These are phyloP conservation scores for Cichladusa arquata DNA, from an alignment of 2,113 vertebrate genomes.

Conservation along the genomic window DNA sequence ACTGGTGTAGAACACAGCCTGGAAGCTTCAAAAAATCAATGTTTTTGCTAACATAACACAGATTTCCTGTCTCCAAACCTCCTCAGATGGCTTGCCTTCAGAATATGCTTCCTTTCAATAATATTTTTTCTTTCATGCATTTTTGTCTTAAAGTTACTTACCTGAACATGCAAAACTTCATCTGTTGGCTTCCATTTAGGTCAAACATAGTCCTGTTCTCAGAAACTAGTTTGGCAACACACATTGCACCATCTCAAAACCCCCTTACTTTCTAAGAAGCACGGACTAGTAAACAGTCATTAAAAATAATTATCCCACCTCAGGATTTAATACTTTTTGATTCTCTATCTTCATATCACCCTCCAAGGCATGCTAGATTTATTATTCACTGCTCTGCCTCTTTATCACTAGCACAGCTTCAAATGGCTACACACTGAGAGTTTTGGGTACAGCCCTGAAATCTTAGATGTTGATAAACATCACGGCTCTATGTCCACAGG, in stretches of 20 bases:
- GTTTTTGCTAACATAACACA: background rate
- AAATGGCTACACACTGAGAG: background rate
- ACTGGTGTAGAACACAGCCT: background rate
- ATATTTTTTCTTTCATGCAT: background rate
- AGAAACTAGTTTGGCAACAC: background rate
- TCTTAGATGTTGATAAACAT: background rate
- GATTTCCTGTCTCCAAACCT: background rate
- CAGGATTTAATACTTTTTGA: constrained; percentile 4
- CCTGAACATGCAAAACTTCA: background rate
- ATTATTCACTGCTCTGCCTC: background rate
- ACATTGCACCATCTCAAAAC: constrained; percentile 4
- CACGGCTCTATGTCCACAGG: background rate
- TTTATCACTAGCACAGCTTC: background rate
- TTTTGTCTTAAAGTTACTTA: background rate
- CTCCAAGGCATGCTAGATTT: background rate
- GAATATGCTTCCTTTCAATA: background rate
- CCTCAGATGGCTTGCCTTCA: background rate
- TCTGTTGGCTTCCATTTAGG: background rate
- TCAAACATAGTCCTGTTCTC: background rate
- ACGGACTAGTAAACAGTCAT: constrained; percentile 26
- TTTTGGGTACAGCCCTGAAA: background rate
- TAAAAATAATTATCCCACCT: constrained; percentile 44
- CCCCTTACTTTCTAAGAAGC: constrained; percentile 8
- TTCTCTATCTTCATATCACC: constrained; percentile 7
- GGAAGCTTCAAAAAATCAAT: background rate